Evolutionary conservation across 2,797 vertebrate genomes (phyloP).

Genomic region (Danio kyathit): DNA sequence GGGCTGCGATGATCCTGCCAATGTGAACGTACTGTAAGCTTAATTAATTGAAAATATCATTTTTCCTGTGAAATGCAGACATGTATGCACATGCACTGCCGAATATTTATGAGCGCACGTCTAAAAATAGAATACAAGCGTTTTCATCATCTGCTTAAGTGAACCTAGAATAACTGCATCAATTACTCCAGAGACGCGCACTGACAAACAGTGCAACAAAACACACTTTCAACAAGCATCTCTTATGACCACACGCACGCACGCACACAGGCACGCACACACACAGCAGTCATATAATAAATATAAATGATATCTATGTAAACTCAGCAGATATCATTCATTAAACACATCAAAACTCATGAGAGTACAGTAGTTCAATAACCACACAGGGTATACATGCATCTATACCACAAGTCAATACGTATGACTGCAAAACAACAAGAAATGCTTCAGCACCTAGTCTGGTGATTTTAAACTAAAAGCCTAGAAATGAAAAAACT

Average conservation of each 20-base stretch:
- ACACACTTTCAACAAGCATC: conserved; percentile 15
- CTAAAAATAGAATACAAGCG: conserved; percentile 48
- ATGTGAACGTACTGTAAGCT: neutral
- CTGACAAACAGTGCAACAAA: conserved; percentile 20
- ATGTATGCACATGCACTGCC: conserved; percentile 21
- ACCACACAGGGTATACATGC: neutral
- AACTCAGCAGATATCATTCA: conserved; percentile 5
- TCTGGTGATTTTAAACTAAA: conserved; percentile 9
- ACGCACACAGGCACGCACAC: neutral
- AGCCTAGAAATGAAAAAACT: neutral
- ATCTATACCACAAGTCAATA: conserved; percentile 6
- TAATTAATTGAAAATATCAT: neutral
- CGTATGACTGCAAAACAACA: neutral
- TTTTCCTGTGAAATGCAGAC: neutral
- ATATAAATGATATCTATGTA: conserved; percentile 30
- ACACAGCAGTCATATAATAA: conserved; percentile 1
- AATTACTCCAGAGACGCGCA: conserved; percentile 39
- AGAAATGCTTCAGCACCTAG: neutral
- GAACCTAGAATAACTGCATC: conserved; percentile 49
- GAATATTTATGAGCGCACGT: conserved; percentile 31
- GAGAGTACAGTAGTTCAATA: conserved; percentile 13
- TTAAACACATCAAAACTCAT: conserved; percentile 24
- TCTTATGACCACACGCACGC: neutral
- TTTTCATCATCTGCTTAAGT: conserved; percentile 58
- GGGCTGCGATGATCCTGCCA: neutral